A percentile compares a stretch with the other conserved stretches of the same genome.
These are phyloP conservation scores for Crossaster papposus DNA, from an alignment of 53 echinoderm and acorn worm species.

Conservation along the genomic window DNA sequence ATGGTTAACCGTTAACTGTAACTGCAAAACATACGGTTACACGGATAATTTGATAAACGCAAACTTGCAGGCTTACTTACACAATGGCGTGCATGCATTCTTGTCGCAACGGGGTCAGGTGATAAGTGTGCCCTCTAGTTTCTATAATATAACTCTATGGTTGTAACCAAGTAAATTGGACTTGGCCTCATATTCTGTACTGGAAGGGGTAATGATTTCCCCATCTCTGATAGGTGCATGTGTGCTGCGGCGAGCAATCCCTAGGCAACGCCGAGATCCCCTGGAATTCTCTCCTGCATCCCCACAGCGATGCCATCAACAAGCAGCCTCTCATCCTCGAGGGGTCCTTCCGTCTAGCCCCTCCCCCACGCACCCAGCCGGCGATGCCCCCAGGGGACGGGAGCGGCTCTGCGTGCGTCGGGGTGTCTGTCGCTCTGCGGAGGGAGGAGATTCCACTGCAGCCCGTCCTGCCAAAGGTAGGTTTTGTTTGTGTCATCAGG, in stretches of 20 bases:
- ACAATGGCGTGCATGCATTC: too few relatives aligned
- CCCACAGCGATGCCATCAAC: slow-evolving; percentile 77
- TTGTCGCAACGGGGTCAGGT: too few relatives aligned
- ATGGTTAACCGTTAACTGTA: too few relatives aligned
- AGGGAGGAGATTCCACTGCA: slow-evolving; percentile 86
- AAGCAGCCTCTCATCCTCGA: slow-evolving; percentile 74
- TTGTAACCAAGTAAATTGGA: too few relatives aligned
- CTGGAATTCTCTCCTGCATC: slow-evolving; percentile 69
- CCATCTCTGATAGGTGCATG: slow-evolving; percentile 69
- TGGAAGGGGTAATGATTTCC: background rate
- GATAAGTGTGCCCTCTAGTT: too few relatives aligned
- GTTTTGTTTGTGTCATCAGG: background rate
- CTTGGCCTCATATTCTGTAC: background rate
- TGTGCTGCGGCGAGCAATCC: slow-evolving; percentile 87
- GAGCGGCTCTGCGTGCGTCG: slow-evolving; percentile 68
- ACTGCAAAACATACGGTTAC: too few relatives aligned
- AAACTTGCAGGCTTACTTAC: too few relatives aligned
- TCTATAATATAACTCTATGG: too few relatives aligned
- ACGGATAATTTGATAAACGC: too few relatives aligned
- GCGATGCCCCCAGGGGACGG: slow-evolving; percentile 54
- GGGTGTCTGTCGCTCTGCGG: slow-evolving; percentile 81
- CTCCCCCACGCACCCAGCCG: slow-evolving; percentile 58
- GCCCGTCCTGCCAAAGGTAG: slow-evolving; percentile 58
- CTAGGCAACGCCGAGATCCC: slow-evolving; percentile 78
- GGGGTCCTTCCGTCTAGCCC: slow-evolving; percentile 80